Conservation (phyloP, 2,113 vertebrate genomes). For the Clarias macrocephalus region DNA sequence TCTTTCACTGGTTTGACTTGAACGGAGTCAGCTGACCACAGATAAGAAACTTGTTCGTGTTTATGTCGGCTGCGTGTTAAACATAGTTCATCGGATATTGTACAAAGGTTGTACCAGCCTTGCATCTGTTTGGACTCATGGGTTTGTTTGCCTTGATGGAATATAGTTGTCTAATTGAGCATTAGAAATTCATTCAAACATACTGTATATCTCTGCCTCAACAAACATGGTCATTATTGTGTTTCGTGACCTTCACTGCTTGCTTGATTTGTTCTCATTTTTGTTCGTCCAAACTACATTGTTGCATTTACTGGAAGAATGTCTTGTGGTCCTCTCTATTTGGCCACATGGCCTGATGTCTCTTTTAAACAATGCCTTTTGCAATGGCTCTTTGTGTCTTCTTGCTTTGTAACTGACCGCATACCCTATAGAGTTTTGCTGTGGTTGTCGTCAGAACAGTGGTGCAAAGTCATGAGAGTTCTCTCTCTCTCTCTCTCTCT, state of each 20-base stretch:
- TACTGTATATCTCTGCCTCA: neutral
- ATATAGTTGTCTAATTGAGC: neutral
- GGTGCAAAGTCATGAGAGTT: constrained; percentile 42
- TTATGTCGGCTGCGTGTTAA: constrained; percentile 41
- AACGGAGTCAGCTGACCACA: constrained; percentile 41
- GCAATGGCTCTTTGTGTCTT: constrained; percentile 30
- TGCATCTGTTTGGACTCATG: neutral
- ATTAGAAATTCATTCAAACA: constrained; percentile 3
- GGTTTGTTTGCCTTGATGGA: neutral
- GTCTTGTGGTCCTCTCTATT: constrained; percentile 28
- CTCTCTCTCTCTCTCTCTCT: neutral
- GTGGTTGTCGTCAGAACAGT: constrained; percentile 38
- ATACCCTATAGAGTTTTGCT: constrained; percentile 17
- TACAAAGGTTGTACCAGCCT: neutral
- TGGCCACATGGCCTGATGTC: neutral
- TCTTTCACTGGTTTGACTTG: constrained; percentile 53
- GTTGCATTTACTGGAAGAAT: constrained; percentile 30
- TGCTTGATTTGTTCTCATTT: constrained; percentile 32
- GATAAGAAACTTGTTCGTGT: neutral
- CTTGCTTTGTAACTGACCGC: constrained; percentile 28
- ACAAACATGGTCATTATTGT: neutral
- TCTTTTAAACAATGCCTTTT: constrained; percentile 28
- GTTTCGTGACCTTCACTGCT: constrained; percentile 17
- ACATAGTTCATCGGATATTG: constrained; percentile 2
- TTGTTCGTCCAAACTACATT: constrained; percentile 16